Percentiles rank a stretch among this genome's conserved stretches.
Evolutionary conservation across 2,888 invertebrate species (phyloP).

Genomic region (Heliconius hortense): DNA sequence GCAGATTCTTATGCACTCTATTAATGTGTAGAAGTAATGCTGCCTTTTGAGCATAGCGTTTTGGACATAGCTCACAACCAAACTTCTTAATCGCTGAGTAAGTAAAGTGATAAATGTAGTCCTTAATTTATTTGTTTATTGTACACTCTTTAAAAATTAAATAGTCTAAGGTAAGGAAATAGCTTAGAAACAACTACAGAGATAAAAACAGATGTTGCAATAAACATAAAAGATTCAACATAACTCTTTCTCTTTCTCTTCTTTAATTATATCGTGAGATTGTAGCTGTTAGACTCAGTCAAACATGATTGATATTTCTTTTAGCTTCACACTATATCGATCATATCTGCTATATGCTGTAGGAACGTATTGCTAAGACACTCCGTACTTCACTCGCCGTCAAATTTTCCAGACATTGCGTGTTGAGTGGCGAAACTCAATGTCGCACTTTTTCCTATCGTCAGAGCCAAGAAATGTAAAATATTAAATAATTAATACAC

Average conservation of each 20-base stretch:
- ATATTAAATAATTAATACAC: not conserved
- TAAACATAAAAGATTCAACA: too few species aligned
- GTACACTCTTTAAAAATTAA: too few species aligned
- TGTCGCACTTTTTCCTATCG: not conserved
- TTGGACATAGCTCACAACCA: conserved; percentile 57
- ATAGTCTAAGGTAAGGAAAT: too few species aligned
- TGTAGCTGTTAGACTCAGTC: too few species aligned
- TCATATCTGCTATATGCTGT: too few species aligned
- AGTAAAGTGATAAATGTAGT: not conserved
- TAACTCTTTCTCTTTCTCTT: too few species aligned
- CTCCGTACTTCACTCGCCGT: not conserved
- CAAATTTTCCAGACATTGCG: not conserved
- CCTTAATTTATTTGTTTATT: too few species aligned
- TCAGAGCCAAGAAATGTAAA: not conserved
- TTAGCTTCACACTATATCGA: not conserved
- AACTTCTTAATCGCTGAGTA: conserved; percentile 56
- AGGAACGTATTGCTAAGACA: not conserved
- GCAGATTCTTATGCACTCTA: conserved; percentile 58
- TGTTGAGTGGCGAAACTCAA: not conserved
- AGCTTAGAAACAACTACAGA: too few species aligned
- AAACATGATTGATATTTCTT: too few species aligned
- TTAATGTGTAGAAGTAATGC: conserved; percentile 60
- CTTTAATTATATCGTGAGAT: too few species aligned
- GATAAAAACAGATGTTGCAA: too few species aligned
- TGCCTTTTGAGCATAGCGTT: conserved; percentile 61